A percentile compares a stretch with the other conserved stretches of the same genome.
phyloP scores from a whole-genome alignment of 2,888 invertebrate genomes.

The Dinocampus coccinellae region DNA sequence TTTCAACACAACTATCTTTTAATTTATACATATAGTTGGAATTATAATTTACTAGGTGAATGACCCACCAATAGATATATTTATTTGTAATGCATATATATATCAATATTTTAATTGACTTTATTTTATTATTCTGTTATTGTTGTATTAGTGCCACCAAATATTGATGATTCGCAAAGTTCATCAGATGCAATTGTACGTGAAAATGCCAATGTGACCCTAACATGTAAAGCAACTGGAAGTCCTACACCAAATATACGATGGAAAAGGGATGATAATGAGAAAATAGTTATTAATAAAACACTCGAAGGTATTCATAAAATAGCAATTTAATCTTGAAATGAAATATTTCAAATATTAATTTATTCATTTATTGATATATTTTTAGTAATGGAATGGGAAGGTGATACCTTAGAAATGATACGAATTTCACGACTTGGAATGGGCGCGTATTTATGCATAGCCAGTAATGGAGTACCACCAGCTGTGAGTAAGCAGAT shows the following conservation, averaged over 20 bases:
- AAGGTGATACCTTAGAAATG: conserved; percentile 87
- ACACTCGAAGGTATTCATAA: conserved; percentile 78
- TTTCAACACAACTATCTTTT: no score
- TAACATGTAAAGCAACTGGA: conserved; percentile 90
- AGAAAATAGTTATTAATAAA: conserved; percentile 88
- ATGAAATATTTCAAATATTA: neutral
- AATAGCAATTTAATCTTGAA: neutral
- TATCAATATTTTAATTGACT: conserved; percentile 10
- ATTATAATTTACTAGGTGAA: no score
- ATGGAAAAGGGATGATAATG: conserved; percentile 92
- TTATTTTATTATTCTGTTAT: conserved; percentile 48
- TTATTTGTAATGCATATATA: no score
- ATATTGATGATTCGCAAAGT: conserved; percentile 90
- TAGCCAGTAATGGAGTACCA: conserved; percentile 90
- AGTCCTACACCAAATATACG: conserved; percentile 90
- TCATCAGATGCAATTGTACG: conserved; percentile 93
- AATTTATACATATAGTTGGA: no score
- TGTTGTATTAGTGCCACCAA: conserved; percentile 92
- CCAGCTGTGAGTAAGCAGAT: conserved; percentile 92
- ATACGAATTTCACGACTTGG: conserved; percentile 87
- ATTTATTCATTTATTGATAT: neutral
- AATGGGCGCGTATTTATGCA: conserved; percentile 94
- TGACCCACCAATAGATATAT: no score
- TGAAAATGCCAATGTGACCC: conserved; percentile 89
- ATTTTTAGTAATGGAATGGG: conserved; percentile 82